Percentiles rank a stretch among this genome's conserved stretches.
These are phyloP conservation scores for Trachelipus rathkii DNA, from an alignment of 1,140 invertebrate genomes.

Conservation along the genomic window DNA sequence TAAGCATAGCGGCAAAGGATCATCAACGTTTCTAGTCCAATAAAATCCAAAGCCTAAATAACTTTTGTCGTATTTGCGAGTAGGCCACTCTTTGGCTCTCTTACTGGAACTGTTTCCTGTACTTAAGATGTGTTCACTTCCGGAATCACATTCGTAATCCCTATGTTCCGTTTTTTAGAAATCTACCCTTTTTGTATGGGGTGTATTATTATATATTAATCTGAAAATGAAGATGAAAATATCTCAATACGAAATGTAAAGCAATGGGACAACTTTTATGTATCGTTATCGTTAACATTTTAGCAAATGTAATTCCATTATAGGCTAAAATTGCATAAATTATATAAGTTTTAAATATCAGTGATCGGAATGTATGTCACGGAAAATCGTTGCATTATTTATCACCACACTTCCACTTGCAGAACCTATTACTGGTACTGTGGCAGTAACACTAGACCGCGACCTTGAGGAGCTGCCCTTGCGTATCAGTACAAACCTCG, in stretches of 20 bases:
- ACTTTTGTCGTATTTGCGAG: no score
- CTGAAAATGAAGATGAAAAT: neutral
- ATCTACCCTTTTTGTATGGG: neutral
- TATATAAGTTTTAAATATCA: neutral
- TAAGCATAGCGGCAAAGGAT: neutral
- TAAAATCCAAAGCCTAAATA: neutral
- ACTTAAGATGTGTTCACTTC: neutral
- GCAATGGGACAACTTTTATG: no score
- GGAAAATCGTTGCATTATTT: no score
- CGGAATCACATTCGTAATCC: neutral
- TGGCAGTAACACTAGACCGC: no score
- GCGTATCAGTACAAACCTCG: no score
- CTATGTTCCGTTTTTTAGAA: slow-evolving; percentile 1
- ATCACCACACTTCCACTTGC: no score
- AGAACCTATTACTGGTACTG: no score
- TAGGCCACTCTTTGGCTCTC: slow-evolving; percentile 4
- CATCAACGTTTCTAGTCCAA: slow-evolving; percentile 4
- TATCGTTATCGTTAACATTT: neutral
- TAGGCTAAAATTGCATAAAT: neutral
- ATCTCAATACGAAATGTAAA: neutral
- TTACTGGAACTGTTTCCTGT: slow-evolving; percentile 14
- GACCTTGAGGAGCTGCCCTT: no score
- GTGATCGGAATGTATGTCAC: no score
- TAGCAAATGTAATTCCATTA: neutral
- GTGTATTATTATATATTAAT: slow-evolving; percentile 8